phyloP scores from a whole-genome alignment of 2,797 vertebrate genomes.

The Pterois miles region DNA sequence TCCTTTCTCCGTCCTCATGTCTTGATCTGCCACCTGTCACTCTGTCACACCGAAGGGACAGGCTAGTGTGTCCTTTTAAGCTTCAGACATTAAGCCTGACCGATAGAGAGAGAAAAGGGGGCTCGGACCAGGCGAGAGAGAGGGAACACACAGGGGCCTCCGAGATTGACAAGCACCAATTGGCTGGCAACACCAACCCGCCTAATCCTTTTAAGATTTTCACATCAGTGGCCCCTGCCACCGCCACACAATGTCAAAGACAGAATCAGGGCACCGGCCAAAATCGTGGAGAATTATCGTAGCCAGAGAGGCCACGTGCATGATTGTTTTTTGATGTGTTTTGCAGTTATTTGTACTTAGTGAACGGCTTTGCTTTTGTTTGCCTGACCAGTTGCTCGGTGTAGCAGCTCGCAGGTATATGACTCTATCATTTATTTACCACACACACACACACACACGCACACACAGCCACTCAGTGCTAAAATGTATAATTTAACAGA shows the following conservation, averaged over 20 bases:
- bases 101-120: constrained; percentile 59
- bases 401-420: constrained; percentile 70
- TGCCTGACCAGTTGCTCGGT: constrained; percentile 64
- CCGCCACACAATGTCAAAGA: constrained; percentile 75
- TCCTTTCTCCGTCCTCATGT: constrained; percentile 65
- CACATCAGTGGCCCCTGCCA: constrained; percentile 82
- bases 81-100: constrained; percentile 74
- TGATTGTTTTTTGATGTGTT: constrained; percentile 59
- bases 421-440: constrained; percentile 83
- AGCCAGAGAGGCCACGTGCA: constrained; percentile 55
- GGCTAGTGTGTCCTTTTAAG: constrained; percentile 74
- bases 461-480: constrained; percentile 69
- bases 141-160: constrained; percentile 69
- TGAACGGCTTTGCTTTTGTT: constrained; percentile 58
- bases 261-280: constrained; percentile 60
- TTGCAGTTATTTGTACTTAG: constrained; percentile 64
- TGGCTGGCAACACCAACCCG: constrained; percentile 80
- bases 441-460: constrained; percentile 19
- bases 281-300: constrained; percentile 67
- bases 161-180: constrained; percentile 85
- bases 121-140: constrained; percentile 41
- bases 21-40: constrained; percentile 78
- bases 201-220: constrained; percentile 85
- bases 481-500: constrained; percentile 86
- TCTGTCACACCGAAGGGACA: constrained; percentile 71